These are phyloP conservation scores for Bellardia pandia DNA, from an alignment of 2,888 invertebrate species.

Conservation along the genomic window DNA sequence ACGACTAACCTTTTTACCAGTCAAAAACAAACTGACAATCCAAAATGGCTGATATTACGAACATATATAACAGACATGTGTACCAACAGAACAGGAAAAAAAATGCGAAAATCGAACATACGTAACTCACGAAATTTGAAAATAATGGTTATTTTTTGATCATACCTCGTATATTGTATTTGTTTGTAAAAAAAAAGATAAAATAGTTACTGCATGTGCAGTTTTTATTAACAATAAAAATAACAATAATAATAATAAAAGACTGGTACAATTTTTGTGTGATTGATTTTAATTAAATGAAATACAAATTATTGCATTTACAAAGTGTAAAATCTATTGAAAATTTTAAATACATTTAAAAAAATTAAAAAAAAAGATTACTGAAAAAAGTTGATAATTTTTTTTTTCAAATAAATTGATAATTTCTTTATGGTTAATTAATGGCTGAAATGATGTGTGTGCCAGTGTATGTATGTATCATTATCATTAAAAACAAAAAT, in stretches of 20 bases:
- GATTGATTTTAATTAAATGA: slow-evolving; percentile 31
- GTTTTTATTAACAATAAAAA: neutral
- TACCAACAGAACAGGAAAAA: too few relatives aligned
- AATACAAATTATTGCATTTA: slow-evolving; percentile 5
- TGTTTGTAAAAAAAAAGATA: neutral
- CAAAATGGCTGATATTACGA: too few relatives aligned
- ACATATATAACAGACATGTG: too few relatives aligned
- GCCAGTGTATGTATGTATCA: neutral
- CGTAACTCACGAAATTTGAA: too few relatives aligned
- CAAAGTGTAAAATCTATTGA: neutral
- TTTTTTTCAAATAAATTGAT: neutral
- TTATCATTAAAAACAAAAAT: neutral
- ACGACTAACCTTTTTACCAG: too few relatives aligned
- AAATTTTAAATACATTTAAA: neutral
- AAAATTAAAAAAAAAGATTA: neutral
- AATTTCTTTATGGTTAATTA: slow-evolving; percentile 11
- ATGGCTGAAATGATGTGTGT: neutral
- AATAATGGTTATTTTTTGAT: too few relatives aligned
- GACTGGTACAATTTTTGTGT: neutral
- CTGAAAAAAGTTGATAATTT: neutral
- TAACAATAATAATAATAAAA: neutral
- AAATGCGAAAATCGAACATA: too few relatives aligned
- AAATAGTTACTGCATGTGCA: neutral
- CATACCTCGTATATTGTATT: too few relatives aligned
- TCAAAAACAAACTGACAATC: too few relatives aligned